Evolutionary conservation across 2,113 vertebrate species (phyloP).

Genomic region (Motacilla alba): DNA sequence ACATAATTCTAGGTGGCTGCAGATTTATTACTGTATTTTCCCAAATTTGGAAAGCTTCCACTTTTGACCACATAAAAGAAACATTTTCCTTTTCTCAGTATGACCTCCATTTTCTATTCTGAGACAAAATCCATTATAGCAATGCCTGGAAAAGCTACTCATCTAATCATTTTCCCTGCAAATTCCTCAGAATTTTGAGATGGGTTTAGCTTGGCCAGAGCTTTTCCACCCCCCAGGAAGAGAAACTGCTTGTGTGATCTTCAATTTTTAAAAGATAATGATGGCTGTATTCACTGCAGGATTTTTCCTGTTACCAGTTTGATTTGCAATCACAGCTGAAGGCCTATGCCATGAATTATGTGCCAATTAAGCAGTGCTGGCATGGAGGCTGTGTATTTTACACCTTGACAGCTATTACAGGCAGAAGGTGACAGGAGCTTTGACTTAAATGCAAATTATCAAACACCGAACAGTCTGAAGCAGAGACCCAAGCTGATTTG

Average conservation of each 20-base stretch:
- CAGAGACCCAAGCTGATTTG: neutral
- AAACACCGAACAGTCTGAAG: neutral
- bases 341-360: neutral
- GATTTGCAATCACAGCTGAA: neutral
- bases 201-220: neutral
- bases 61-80: conserved; percentile 46
- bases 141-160: conserved; percentile 3
- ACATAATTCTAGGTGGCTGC: conserved; percentile 48
- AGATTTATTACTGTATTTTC: conserved; percentile 46
- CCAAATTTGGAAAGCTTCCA: conserved; percentile 40
- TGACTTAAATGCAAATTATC: conserved; percentile 23
- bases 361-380: neutral
- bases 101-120: conserved; percentile 44
- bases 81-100: conserved; percentile 13
- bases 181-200: neutral
- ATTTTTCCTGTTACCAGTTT: neutral
- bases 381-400: neutral
- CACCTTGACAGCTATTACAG: conserved; percentile 14
- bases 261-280: neutral
- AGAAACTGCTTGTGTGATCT: neutral
- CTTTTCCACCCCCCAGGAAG: neutral
- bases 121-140: conserved; percentile 23
- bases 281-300: neutral
- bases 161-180: neutral
- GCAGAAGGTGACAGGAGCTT: neutral